Conservation (phyloP, 2,113 vertebrate genomes). For the Synchiropus splendidus region DNA sequence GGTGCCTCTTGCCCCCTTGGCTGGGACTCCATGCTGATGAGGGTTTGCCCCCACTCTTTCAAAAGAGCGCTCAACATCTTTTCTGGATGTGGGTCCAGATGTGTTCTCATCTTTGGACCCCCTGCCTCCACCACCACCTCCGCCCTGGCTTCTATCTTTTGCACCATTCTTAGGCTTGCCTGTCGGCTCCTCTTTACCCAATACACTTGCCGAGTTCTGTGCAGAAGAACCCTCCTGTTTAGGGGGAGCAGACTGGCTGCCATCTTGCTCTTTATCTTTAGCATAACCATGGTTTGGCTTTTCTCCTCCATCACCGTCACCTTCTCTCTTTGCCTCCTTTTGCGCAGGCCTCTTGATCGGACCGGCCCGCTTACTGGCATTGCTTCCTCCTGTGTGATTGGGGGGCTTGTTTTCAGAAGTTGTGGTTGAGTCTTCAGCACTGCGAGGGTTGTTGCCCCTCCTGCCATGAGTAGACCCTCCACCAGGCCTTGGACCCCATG, state of each 20-base stretch:
- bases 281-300: slow-evolving; percentile 44
- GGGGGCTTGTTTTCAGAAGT: slow-evolving; percentile 52
- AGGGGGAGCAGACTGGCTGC: slow-evolving; percentile 24
- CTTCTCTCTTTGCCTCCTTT: slow-evolving; percentile 66
- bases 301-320: slow-evolving; percentile 57
- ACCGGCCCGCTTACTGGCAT: slow-evolving; percentile 66
- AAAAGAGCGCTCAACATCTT: slow-evolving; percentile 71
- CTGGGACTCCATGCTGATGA: slow-evolving; percentile 52
- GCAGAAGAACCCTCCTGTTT: slow-evolving; percentile 53
- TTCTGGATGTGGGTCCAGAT: slow-evolving; percentile 47
- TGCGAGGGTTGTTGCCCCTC: slow-evolving; percentile 46
- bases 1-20: slow-evolving; percentile 53
- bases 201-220: slow-evolving; percentile 37
- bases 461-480: slow-evolving; percentile 63
- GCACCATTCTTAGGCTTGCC: slow-evolving; percentile 57
- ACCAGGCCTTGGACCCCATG: slow-evolving; percentile 82
- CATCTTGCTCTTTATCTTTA: slow-evolving; percentile 69
- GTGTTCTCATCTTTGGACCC: slow-evolving; percentile 58
- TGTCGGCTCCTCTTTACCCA: slow-evolving; percentile 52
- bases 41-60: slow-evolving; percentile 52
- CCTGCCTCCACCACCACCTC: slow-evolving; percentile 42
- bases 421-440: slow-evolving; percentile 52
- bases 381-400: slow-evolving; percentile 45
- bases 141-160: slow-evolving; percentile 54
- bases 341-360: slow-evolving; percentile 76